These are phyloP conservation scores for Corythornis vintsioides DNA, from an alignment of 2,113 vertebrate species.

Conservation along the genomic window DNA sequence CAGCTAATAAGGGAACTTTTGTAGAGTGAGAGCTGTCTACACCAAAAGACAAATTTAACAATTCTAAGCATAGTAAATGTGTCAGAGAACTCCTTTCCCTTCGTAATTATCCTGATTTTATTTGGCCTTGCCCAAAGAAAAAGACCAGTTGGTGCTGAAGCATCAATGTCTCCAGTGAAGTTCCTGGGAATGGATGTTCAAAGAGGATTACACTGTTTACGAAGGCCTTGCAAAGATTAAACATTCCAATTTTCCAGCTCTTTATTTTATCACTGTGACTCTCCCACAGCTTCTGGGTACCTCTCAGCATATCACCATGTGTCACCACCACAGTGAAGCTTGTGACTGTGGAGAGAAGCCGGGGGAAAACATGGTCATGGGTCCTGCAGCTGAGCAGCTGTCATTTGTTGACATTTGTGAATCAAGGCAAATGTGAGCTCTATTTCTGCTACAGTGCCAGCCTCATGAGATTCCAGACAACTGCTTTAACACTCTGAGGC, in stretches of 20 bases:
- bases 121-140: background rate
- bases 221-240: background rate
- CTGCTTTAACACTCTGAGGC: background rate
- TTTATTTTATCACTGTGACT: background rate
- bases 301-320: background rate
- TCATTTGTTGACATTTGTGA: slow-evolving; percentile 7
- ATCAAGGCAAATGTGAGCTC: background rate
- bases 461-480: background rate
- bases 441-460: background rate
- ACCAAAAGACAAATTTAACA: background rate
- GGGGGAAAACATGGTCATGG: background rate
- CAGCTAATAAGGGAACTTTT: slow-evolving; percentile 47
- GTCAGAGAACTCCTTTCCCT: background rate
- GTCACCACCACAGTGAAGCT: slow-evolving; percentile 13
- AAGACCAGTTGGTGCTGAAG: background rate
- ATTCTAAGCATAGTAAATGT: background rate
- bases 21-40: slow-evolving; percentile 10
- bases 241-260: slow-evolving; percentile 20
- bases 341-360: background rate
- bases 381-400: slow-evolving; percentile 12
- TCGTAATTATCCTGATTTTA: background rate
- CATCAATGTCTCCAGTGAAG: background rate
- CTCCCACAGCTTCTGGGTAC: background rate
- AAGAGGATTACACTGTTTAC: background rate
- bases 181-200: background rate